Conservation (phyloP, 2,888 invertebrate genomes). For the Maniola hyperantus region DNA sequence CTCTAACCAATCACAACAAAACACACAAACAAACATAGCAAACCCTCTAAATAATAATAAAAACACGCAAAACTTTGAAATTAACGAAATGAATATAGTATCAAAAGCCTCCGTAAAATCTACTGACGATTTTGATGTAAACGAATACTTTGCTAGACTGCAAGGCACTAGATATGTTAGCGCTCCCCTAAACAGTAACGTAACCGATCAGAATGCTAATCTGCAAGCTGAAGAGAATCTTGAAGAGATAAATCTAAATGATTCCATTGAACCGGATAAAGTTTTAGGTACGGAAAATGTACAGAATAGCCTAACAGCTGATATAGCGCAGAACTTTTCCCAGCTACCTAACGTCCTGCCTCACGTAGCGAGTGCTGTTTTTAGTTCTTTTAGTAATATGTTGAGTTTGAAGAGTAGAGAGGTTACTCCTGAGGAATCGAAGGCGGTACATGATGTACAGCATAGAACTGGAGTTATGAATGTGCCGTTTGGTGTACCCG, state of each 20-base stretch:
- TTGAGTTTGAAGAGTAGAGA: slow-evolving; percentile 67
- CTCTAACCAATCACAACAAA: slow-evolving; percentile 42
- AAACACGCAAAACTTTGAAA: slow-evolving; percentile 40
- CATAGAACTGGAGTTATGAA: slow-evolving; percentile 41
- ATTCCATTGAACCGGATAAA: slow-evolving; percentile 62
- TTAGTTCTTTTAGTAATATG: slow-evolving; percentile 84
- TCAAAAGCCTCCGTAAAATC: slow-evolving; percentile 59
- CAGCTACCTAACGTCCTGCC: slow-evolving; percentile 83
- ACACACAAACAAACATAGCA: slow-evolving; percentile 31
- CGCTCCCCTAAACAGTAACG: slow-evolving; percentile 69
- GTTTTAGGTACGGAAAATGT: slow-evolving; percentile 42
- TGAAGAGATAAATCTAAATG: slow-evolving; percentile 71
- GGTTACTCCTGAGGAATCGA: slow-evolving; percentile 59
- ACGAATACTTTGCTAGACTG: slow-evolving; percentile 74
- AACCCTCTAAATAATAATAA: slow-evolving; percentile 43
- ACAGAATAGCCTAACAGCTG: slow-evolving; percentile 70
- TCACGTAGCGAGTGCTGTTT: slow-evolving; percentile 84
- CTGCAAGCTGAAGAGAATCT: slow-evolving; percentile 72
- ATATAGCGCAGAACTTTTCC: slow-evolving; percentile 80
- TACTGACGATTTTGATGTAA: slow-evolving; percentile 77
- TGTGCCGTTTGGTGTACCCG: slow-evolving; percentile 50
- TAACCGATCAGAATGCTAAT: slow-evolving; percentile 73
- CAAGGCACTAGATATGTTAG: slow-evolving; percentile 75
- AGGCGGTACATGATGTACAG: slow-evolving; percentile 46
- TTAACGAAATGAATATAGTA: slow-evolving; percentile 39